A percentile compares a stretch with the other conserved stretches of the same genome.
phyloP scores from a whole-genome alignment of 2,888 invertebrate genomes.

The Criorhina ranunculi region DNA sequence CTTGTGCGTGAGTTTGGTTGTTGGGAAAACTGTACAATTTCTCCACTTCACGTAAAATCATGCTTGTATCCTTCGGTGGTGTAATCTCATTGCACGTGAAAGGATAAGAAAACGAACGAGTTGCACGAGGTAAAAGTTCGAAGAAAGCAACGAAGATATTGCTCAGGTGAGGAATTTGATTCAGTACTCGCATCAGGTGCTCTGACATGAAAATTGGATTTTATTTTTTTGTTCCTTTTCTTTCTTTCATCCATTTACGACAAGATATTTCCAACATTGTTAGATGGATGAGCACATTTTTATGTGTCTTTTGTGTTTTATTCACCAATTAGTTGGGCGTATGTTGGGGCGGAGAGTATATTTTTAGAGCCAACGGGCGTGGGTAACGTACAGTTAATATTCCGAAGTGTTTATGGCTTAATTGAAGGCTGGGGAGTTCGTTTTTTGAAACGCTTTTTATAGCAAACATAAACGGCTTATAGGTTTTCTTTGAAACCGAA shows the following conservation, averaged over 20 bases:
- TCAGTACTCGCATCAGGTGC: conserved; percentile 70
- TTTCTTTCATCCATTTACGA: conserved; percentile 22
- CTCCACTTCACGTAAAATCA: conserved; percentile 27
- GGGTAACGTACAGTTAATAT: not conserved
- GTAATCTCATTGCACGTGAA: conserved; percentile 60
- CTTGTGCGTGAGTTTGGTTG: conserved; percentile 52
- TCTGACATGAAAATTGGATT: conserved; percentile 71
- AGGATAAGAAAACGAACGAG: conserved; percentile 31
- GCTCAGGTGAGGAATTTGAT: conserved; percentile 59
- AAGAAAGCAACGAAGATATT: conserved; percentile 22
- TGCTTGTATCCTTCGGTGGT: conserved; percentile 44
- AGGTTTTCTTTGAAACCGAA: too few species aligned
- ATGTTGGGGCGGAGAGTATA: not conserved
- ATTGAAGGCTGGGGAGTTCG: conserved; percentile 8
- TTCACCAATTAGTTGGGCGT: conserved; percentile 36
- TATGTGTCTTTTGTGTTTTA: conserved; percentile 52
- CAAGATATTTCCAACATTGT: conserved; percentile 40
- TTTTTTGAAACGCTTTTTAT: not conserved
- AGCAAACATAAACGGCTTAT: not conserved
- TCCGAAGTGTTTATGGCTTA: conserved; percentile 18
- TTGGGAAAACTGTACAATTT: conserved; percentile 7
- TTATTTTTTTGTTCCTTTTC: conserved; percentile 9
- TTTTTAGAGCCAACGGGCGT: conserved; percentile 2
- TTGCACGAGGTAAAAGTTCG: conserved; percentile 25
- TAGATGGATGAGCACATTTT: conserved; percentile 54